Evolutionary conservation across 2,113 vertebrate genomes (phyloP), one percentile per base, ranked within the genome.

Genomic region (Oreochromis niloticus): DNA sequence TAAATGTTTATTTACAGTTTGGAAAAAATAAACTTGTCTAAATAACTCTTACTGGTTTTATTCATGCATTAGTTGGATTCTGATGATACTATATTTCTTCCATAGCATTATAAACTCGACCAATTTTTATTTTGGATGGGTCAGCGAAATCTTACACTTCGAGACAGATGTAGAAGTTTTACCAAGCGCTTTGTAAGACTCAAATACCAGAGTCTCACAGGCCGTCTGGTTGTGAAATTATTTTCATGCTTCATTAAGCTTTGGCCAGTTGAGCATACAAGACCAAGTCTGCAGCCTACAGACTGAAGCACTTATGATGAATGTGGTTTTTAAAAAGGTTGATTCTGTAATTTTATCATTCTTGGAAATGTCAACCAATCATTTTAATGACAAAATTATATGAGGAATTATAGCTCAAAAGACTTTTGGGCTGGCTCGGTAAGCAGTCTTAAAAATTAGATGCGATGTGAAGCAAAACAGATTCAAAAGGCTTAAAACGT

Each of bases 21-120:
- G 50, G 27, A 91, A 88, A 89, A 92, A 95, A 94, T 93, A 95
- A 94, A 95, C 46, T 79, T 90, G 80, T 91, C 92, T 87, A 86
- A 91, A 80, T 82, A 84, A 83, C 55, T 61, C 22, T 73, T 80
- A 14, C 9, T 59, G 22, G 30, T 92, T 79, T 22, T 80, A 14
- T 48, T 30, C 2, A 6, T 68, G 10, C 57, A n/a, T 24, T 24
- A 24, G 22, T 24, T 24, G 22, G 22, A 24, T 24, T 24, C 22
- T 24, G 22, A 24, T 24, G 22, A 24, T 24, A 24, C 22, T 24
- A 24, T 24, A 24, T 24, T 24, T 24, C 22, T 24, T 24, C 22
- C 22, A 24, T 24, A 24, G 10, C 57, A n/a, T 9, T 34, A 7
- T 87, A 16, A 55, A 34, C 8, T 61, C 10, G 4, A 46, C 32